Evolutionary conservation across 2,113 vertebrate species (phyloP).

Genomic region (Ursus arctos): DNA sequence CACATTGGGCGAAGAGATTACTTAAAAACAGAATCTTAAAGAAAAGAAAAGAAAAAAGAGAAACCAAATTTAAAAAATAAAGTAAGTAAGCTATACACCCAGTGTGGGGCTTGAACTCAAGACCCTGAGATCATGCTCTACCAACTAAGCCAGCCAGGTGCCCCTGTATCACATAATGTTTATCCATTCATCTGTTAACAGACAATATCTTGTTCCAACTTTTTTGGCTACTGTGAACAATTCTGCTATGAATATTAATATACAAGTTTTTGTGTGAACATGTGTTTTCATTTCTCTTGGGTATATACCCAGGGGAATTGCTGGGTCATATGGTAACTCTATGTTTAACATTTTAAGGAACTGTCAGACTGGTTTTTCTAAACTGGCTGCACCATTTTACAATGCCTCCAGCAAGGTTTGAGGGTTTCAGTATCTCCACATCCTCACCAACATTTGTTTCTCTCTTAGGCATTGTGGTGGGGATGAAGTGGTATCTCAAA

Average conservation of each 20-base stretch:
- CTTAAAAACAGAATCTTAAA: not conserved
- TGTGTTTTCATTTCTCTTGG: constrained; percentile 22
- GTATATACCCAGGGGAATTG: not conserved
- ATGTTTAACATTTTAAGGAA: constrained; percentile 49
- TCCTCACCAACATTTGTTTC: not conserved
- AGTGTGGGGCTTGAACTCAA: not conserved
- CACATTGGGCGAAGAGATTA: not conserved
- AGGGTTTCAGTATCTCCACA: not conserved
- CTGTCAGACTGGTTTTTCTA: not conserved
- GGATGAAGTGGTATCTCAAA: not conserved
- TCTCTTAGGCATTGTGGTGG: not conserved
- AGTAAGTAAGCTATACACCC: not conserved
- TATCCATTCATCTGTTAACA: not conserved
- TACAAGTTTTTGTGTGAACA: constrained; percentile 8
- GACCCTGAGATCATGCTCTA: not conserved
- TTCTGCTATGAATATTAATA: constrained; percentile 14
- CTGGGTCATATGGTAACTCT: not conserved
- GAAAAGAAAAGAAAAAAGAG: not conserved
- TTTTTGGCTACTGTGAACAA: not conserved
- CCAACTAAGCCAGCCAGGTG: not conserved
- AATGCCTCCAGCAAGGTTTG: not conserved
- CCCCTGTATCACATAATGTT: not conserved
- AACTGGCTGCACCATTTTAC: not conserved
- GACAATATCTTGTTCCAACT: not conserved
- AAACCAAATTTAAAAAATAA: not conserved